Conservation (phyloP, 1,140 invertebrate species). For the Zaprionus lachaisei region DNA sequence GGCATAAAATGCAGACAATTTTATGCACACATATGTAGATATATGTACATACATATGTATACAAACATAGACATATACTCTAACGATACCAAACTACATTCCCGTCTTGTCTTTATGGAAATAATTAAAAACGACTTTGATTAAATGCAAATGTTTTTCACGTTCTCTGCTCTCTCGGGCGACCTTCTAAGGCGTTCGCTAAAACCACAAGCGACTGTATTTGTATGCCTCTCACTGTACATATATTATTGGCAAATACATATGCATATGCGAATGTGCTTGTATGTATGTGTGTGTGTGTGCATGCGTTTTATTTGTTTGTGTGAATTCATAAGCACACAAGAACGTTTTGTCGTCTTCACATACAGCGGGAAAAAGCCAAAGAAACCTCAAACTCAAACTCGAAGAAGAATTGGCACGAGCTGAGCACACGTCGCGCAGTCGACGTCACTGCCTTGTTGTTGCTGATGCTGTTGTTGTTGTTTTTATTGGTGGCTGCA, state of each 20-base stretch:
- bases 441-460: conserved; percentile 7
- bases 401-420: conserved; percentile 73
- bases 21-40: not conserved
- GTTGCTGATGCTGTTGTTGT: conserved; percentile 13
- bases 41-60: not conserved
- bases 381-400: conserved; percentile 29
- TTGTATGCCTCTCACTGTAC: not conserved
- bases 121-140: conserved; percentile 63
- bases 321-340: conserved; percentile 59
- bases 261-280: conserved; percentile 19
- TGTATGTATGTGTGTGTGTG: conserved; percentile 47
- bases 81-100: not conserved
- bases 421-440: conserved; percentile 73
- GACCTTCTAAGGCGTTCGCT: conserved; percentile 42
- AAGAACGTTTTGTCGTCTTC: conserved; percentile 68
- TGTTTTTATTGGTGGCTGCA: conserved; percentile 14
- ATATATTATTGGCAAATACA: not conserved
- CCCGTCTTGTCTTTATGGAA: conserved; percentile 48
- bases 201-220: not conserved
- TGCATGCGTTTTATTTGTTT: conserved; percentile 32
- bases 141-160: conserved; percentile 62
- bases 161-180: conserved; percentile 37
- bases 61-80: not conserved
- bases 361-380: conserved; percentile 62
- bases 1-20: not conserved